Percentiles rank a stretch among this genome's conserved stretches.
Evolutionary conservation across 1,140 invertebrate genomes (phyloP).

Genomic region (Panagrolaimus sp.): DNA sequence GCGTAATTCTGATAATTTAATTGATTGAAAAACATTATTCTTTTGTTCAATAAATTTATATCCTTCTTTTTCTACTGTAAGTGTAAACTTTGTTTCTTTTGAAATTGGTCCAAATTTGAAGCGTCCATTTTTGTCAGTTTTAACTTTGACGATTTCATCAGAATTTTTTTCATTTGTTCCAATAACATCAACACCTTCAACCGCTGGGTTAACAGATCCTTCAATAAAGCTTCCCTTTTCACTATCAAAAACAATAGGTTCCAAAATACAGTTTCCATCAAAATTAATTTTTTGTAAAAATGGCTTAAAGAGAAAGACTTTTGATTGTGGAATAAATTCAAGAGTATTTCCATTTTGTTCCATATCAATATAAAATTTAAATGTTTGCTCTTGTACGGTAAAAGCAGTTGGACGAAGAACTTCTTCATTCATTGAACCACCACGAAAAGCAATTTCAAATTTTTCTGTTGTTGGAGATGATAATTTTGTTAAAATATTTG

Average conservation of each 20-base stretch:
- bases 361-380: background rate
- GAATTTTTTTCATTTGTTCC: background rate
- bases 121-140: background rate
- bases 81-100: background rate
- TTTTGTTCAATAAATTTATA: background rate
- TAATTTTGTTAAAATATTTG: background rate
- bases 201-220: background rate
- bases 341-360: background rate
- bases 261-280: constrained; percentile 1
- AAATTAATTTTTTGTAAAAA: background rate
- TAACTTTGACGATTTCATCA: background rate
- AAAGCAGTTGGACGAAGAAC: background rate
- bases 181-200: constrained; percentile 1
- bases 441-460: background rate
- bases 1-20: constrained; percentile 2
- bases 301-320: background rate
- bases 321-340: background rate
- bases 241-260: background rate
- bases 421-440: background rate
- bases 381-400: background rate
- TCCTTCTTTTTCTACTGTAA: constrained; percentile 5
- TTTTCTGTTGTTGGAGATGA: background rate
- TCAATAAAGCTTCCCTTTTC: background rate
- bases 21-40: background rate
- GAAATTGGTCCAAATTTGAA: background rate